Evolutionary conservation across 2,888 invertebrate genomes (phyloP).

Genomic region (Dione vanillae): DNA sequence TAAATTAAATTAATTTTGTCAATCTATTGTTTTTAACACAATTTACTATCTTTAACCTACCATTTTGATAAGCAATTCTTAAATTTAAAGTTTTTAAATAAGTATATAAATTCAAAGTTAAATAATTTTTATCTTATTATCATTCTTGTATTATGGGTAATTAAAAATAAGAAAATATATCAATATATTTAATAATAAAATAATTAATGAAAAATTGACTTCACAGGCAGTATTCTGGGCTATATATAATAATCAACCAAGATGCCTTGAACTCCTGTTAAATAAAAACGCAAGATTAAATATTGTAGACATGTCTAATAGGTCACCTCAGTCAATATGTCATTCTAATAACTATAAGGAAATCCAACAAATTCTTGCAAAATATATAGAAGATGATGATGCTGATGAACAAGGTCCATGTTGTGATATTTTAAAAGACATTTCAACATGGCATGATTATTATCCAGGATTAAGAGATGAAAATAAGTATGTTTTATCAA

Average conservation of each 20-base stretch:
- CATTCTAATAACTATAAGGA: conserved; percentile 75
- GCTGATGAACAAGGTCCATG: conserved; percentile 46
- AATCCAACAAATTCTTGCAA: conserved; percentile 74
- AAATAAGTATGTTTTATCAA: conserved; percentile 60
- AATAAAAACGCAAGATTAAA: conserved; percentile 77
- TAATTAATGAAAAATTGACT: neutral
- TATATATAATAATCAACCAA: conserved; percentile 80
- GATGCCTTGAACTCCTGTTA: conserved; percentile 82
- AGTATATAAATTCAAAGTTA: too few species aligned
- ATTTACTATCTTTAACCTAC: too few species aligned
- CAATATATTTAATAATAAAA: neutral
- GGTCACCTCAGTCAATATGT: conserved; percentile 83
- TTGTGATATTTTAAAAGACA: conserved; percentile 45
- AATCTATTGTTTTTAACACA: too few species aligned
- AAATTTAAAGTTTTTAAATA: too few species aligned
- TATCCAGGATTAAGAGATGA: conserved; percentile 74
- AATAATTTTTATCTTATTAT: neutral
- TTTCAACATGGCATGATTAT: conserved; percentile 76
- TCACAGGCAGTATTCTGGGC: conserved; percentile 87
- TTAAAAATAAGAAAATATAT: neutral
- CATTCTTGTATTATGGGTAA: neutral
- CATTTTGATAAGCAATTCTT: too few species aligned
- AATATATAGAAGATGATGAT: conserved; percentile 58
- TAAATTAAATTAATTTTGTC: too few species aligned
- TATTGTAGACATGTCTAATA: conserved; percentile 78